Evolutionary conservation across 2,113 vertebrate genomes (phyloP), one percentile per base, ranked within the genome.

Genomic region (Gavialis gangeticus): DNA sequence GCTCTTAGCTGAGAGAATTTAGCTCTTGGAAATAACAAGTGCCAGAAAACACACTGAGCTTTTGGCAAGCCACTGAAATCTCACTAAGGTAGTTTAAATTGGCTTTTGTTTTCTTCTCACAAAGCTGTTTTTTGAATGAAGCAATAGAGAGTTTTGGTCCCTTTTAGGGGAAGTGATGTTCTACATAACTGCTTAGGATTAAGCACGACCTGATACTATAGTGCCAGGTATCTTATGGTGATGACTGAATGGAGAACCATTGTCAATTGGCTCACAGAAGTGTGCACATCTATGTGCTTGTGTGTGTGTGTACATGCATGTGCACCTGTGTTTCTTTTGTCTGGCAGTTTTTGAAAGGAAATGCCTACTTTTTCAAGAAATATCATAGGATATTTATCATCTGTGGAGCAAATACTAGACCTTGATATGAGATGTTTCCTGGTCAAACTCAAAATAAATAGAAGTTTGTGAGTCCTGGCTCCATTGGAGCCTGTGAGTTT

Each of bases 301-400:
- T 13, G 21, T 11, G 66, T 25, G 34, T 6, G 10, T 62, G 21
- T 62, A 9, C 46, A 46, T 7, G 46, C 46, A 46, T 46, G 8
- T 46, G 46, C 46, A 46, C 46, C 46, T 46, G 46, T 46, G 46
- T 46, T 46, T 46, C 46, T 46, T 46, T 93, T 92, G 76, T 93
- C 63, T 67, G 82, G 56, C 73, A 93, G 85, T 91, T 91, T 82
- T 95, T 91, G 79, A 56, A 87, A 5, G 92, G 84, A 96, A 96
- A 88, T 63, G 28, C 5, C 75, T 79, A 28, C 0, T 0, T 22
- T 94, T 94, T 84, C 88, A 75, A 96, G 94, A 95, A 92, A 88
- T 90, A 1, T 37, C 16, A 67, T 0, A 0, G 27, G 7, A 73
- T 46, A 55, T 71, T 55, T 85, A 37, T 54, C 82, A 34, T 56